Conservation (phyloP, 2,797 vertebrate genomes). For the Spinus olivaceus region DNA sequence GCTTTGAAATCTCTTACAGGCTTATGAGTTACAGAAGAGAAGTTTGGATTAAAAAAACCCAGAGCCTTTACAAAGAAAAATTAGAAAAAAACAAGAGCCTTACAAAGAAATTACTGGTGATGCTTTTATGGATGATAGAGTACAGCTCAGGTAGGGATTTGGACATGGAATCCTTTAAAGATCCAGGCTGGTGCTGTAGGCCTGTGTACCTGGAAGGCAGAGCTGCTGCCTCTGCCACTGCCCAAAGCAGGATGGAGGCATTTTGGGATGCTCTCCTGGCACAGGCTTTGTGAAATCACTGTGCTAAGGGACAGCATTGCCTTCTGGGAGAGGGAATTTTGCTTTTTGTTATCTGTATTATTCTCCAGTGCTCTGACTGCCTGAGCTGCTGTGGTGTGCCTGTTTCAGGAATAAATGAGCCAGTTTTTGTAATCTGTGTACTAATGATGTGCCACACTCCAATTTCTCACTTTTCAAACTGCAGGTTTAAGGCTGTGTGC, state of each 20-base stretch:
- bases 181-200: not conserved
- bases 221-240: not conserved
- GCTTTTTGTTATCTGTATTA: not conserved
- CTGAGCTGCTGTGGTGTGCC: not conserved
- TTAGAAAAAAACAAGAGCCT: not conserved
- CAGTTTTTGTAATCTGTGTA: not conserved
- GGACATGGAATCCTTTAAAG: not conserved
- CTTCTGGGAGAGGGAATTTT: not conserved
- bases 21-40: not conserved
- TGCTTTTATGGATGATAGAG: not conserved
- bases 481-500: not conserved
- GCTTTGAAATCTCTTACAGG: not conserved
- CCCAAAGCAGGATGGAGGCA: not conserved
- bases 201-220: not conserved
- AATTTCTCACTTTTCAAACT: not conserved
- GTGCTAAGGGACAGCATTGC: not conserved
- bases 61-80: not conserved
- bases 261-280: not conserved
- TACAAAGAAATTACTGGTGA: not conserved
- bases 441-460: not conserved
- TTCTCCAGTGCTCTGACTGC: not conserved
- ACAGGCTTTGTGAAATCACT: not conserved
- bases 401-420: not conserved
- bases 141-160: not conserved
- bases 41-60: not conserved